Evolutionary conservation across 2,888 invertebrate species (phyloP), one percentile per base, ranked within the genome.

Genomic region (Norana najaformis): DNA sequence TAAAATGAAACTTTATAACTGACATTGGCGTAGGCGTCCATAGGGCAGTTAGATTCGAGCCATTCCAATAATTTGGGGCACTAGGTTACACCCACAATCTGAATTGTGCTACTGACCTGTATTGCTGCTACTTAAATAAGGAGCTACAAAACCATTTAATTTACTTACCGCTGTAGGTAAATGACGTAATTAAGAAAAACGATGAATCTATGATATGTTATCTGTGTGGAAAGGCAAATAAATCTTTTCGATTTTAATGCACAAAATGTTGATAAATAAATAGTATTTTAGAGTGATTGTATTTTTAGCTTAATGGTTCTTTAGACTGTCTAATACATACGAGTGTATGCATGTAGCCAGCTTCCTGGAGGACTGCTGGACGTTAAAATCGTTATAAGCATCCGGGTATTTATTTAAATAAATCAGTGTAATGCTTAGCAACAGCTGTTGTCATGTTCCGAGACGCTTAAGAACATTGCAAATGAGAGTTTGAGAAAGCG

Each of bases 361-460:
- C 69, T n/a, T 30, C 8, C 11, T 69, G 69, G n/a, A 69, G 5
- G 69, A 69, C n/a, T 69, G 69, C 69, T 69, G 69, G n/a, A 69
- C 8, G 69, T 69, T 69, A 69, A 69, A 69, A 69, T 69, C 69
- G 69, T 69, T 69, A 8, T 69, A 69, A 69, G 69, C 69, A 69
- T 69, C 69, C 69, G 69, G 69, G 69, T n/a, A 69, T 69, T 69
- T n/a, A n/a, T 30, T 69, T 69, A 69, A 69, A n/a, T 69, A 69
- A 69, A 69, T 69, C 69, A 16, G 69, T 69, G 69, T n/a, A n/a
- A n/a, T 69, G 69, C 69, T 69, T 69, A 69, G 69, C 69, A 69
- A 69, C 69, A 69, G 69, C 69, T 69, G 69, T 69, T 69, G 69
- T 69, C 69, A 69, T 69, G 69, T 69, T 69, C n/a, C 69, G n/a